A percentile compares a stretch with the other conserved stretches of the same genome.
Evolutionary conservation across 1,140 invertebrate genomes (phyloP).

Genomic region (Stegodyphus dumicola): DNA sequence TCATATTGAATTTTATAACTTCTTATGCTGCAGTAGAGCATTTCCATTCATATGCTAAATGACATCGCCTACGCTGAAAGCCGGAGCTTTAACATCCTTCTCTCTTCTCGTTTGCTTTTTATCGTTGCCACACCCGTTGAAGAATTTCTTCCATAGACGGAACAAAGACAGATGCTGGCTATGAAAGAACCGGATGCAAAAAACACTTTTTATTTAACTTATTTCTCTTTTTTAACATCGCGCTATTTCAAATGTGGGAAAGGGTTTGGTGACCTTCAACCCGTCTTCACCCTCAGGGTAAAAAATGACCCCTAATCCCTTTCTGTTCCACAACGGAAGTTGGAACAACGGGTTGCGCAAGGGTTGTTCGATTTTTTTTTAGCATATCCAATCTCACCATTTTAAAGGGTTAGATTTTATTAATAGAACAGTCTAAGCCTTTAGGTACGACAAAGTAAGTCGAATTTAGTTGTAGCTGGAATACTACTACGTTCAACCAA

Average conservation of each 20-base stretch:
- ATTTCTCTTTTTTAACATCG: background rate
- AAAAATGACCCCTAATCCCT: slow-evolving; percentile 15
- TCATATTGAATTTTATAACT: no score
- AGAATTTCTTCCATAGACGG: no score
- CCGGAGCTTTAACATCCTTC: no score
- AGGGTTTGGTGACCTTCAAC: slow-evolving; percentile 50
- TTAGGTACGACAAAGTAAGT: slow-evolving; percentile 31
- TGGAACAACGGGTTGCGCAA: slow-evolving; percentile 6
- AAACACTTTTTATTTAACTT: background rate
- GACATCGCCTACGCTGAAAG: no score
- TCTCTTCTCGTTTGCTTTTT: no score
- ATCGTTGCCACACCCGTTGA: no score
- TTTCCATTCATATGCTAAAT: no score
- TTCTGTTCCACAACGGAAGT: slow-evolving; percentile 25
- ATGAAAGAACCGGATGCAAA: background rate
- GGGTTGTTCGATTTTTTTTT: background rate
- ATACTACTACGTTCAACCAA: no score
- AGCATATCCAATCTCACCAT: no score
- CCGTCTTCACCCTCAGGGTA: background rate
- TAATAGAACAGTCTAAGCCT: slow-evolving; percentile 23
- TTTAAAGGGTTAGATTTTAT: slow-evolving; percentile 29
- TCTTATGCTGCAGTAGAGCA: no score
- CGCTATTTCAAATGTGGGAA: slow-evolving; percentile 8
- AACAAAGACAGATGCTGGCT: background rate
- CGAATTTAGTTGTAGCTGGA: no score